These are phyloP conservation scores for Oreonectes daqikongensis DNA, from an alignment of 2,797 vertebrate species.

Conservation along the genomic window DNA sequence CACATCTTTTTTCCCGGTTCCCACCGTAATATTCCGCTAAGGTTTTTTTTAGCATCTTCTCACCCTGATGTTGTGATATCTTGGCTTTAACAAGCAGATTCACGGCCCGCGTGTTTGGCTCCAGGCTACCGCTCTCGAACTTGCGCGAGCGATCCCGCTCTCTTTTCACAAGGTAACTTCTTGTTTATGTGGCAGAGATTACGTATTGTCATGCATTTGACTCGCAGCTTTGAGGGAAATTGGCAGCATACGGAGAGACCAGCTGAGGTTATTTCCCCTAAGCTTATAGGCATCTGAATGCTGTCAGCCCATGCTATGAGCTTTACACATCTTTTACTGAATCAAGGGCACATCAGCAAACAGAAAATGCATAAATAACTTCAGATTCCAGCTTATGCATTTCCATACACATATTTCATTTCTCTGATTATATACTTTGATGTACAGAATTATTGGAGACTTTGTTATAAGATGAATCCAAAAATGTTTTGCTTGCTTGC, in stretches of 20 bases:
- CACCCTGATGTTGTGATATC: slow-evolving; percentile 27
- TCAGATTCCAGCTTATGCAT: neutral
- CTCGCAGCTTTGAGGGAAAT: slow-evolving; percentile 27
- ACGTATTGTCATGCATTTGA: slow-evolving; percentile 30
- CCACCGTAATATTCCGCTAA: slow-evolving; percentile 9
- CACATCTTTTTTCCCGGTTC: slow-evolving; percentile 19
- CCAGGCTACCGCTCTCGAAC: slow-evolving; percentile 10
- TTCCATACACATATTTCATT: too few species aligned
- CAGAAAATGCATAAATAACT: neutral
- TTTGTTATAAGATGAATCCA: too few species aligned
- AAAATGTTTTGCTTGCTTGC: too few species aligned
- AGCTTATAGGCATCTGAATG: neutral
- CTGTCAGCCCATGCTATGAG: slow-evolving; percentile 19
- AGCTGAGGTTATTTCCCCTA: slow-evolving; percentile 25
- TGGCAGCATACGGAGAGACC: slow-evolving; percentile 20
- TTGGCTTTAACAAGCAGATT: slow-evolving; percentile 25
- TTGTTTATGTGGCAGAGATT: slow-evolving; percentile 30
- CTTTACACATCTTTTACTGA: neutral
- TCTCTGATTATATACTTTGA: too few species aligned
- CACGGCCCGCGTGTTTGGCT: slow-evolving; percentile 19
- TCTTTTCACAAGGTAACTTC: slow-evolving; percentile 17
- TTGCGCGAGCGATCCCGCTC: neutral
- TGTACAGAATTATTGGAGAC: too few species aligned
- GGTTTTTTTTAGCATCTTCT: slow-evolving; percentile 20
- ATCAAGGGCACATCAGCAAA: slow-evolving; percentile 3